phyloP scores from a whole-genome alignment of 2,113 vertebrate species.

The Dromiciops gliroides region DNA sequence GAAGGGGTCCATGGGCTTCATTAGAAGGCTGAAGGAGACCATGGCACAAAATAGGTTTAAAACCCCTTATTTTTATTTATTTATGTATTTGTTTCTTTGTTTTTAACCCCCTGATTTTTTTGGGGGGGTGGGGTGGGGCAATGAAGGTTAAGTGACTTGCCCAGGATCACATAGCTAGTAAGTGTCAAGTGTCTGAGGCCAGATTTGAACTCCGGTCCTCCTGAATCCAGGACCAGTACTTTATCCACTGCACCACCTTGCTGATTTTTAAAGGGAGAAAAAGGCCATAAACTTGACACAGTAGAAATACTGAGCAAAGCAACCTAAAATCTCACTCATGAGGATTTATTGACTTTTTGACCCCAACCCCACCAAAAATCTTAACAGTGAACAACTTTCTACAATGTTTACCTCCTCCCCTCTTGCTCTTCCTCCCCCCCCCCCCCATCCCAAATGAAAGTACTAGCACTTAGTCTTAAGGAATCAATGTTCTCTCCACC shows the following conservation, averaged over 20 bases:
- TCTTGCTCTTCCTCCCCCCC: too few species aligned
- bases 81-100: not conserved
- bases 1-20: not conserved
- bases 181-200: too few species aligned
- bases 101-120: too few species aligned
- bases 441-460: rapidly evolving
- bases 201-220: too few species aligned
- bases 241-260: too few species aligned
- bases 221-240: too few species aligned
- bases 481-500: not conserved
- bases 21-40: not conserved
- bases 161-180: too few species aligned
- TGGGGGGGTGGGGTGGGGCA: too few species aligned
- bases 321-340: not conserved
- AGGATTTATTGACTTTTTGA: not conserved
- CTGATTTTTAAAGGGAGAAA: not conserved
- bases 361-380: not conserved
- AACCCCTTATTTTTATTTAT: not conserved
- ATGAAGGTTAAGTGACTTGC: too few species aligned
- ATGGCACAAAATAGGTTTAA: not conserved
- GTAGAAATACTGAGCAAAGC: not conserved
- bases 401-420: not conserved
- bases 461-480: not conserved
- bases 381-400: not conserved
- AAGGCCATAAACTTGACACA: not conserved